Percentiles rank a stretch among this genome's conserved stretches.
Conservation (phyloP, 1,140 invertebrate species). For the Sycophila sp. region DNA sequence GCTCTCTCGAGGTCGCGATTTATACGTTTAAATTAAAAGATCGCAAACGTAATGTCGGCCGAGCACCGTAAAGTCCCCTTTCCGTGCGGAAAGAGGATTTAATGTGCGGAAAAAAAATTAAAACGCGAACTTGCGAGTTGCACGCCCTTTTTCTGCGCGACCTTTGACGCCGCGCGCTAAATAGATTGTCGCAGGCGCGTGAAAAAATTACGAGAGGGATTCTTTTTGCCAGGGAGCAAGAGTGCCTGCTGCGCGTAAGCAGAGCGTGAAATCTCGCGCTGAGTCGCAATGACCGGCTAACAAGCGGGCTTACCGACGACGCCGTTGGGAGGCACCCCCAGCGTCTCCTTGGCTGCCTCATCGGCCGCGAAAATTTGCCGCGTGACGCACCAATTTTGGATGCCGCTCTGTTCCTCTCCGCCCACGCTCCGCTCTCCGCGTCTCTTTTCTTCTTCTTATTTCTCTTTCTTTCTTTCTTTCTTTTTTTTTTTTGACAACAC, state of each 20-base stretch:
- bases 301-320: not conserved
- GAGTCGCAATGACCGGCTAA: not conserved
- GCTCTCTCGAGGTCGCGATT: not conserved
- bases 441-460: not conserved
- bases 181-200: not conserved
- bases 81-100: conserved; percentile 3
- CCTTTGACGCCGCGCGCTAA: not conserved
- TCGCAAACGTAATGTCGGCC: not conserved
- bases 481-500: too few species aligned
- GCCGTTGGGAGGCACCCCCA: not conserved
- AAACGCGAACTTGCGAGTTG: not conserved
- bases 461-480: not conserved
- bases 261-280: not conserved
- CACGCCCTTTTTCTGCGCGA: not conserved
- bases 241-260: not conserved
- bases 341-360: not conserved
- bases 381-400: too few species aligned
- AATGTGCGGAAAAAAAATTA: conserved; percentile 20
- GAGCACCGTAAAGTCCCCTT: not conserved
- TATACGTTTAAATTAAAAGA: conserved; percentile 21
- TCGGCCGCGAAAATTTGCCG: not conserved
- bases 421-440: not conserved
- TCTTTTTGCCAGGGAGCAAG: too few species aligned
- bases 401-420: not conserved
- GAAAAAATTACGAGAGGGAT: not conserved